Evolutionary conservation across 92 coral and sea anemone species (phyloP), one percentile per base, ranked within the genome.

Genomic region (Pocillopora meandrina): DNA sequence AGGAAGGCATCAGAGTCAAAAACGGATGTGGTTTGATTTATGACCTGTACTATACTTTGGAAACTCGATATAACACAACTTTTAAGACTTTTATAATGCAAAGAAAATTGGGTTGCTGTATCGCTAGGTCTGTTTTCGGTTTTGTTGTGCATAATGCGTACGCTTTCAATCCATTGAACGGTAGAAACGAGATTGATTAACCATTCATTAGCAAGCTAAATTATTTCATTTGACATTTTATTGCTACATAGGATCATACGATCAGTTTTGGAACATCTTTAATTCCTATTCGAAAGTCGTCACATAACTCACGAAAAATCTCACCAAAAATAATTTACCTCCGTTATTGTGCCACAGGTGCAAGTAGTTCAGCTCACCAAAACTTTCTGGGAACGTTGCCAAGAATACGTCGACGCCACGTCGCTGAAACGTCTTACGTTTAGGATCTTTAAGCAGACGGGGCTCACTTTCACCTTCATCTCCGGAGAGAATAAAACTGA

Each of bases 281-380:
- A 7, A 12, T 16, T 16, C 14, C 18, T 2, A 57, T 9, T 57
- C 0, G 61, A 57, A 57, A 57, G 14, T 14, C 14, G 61, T 19
- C 34, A 16, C 12, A 67, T 67, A 12, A 13, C 72, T 47, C 9
- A 67, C 15, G 19, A 36, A 20, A 33, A 67, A 0, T 0, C 35
- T 3, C 23, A 34, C 12, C 19, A 20, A 75, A 16, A 16, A 3
- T 14, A 65, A 16, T 34, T 74, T 63, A 11, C 98, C 98, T 26
- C 95, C 81, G 77, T 96, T 96, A 61, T 93, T 93, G 82, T 96
- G 98, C 98, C 98, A 96, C 71, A 96, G 88, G 77, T 96, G 98
- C 14, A 94, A 83, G 55, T 94, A 94, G 82, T 92, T 92, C 12
- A 96, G 85, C 52, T 90, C 96, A 12, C 98, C 98, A 21, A 96